A percentile compares a stretch with the other conserved stretches of the same genome.
Conservation (phyloP, 2,888 invertebrate species). For the Pilophorus perplexus region DNA sequence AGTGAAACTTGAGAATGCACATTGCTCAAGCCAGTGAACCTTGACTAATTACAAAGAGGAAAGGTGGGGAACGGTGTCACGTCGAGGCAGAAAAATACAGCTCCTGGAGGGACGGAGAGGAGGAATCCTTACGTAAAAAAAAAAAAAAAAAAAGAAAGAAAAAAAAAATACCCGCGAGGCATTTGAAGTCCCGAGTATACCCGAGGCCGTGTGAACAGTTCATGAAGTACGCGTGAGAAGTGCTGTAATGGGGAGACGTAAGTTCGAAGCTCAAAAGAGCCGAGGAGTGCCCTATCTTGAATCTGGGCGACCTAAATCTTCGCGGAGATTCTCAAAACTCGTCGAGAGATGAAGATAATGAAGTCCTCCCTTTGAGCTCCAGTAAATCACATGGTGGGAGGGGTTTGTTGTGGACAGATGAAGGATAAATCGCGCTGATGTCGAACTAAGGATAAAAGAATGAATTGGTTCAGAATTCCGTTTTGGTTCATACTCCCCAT, state of each 20-base stretch:
- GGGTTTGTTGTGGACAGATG: not conserved
- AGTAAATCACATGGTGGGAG: too few species aligned
- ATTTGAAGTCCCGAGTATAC: not conserved
- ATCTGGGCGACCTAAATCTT: conserved; percentile 10
- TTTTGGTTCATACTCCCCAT: too few species aligned
- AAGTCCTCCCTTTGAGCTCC: too few species aligned
- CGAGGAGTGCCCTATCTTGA: not conserved
- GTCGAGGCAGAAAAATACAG: not conserved
- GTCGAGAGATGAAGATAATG: conserved; percentile 1
- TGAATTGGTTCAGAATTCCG: too few species aligned
- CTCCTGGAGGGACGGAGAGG: not conserved
- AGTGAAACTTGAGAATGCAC: too few species aligned
- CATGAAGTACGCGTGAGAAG: too few species aligned
- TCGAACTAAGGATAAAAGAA: too few species aligned
- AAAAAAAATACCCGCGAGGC: not conserved
- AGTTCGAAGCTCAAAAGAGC: too few species aligned
- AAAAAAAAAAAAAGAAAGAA: not conserved
- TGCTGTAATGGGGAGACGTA: too few species aligned
- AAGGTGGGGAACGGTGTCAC: too few species aligned
- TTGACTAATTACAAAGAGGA: too few species aligned
- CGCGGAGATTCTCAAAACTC: not conserved
- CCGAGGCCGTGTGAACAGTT: not conserved
- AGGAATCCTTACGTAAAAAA: not conserved
- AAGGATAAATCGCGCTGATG: conserved; percentile 6
- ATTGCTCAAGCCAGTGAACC: too few species aligned